Base-by-base conservation (phyloP, 2,888 invertebrate genomes). In the Acanthopleura granulata region DNA sequence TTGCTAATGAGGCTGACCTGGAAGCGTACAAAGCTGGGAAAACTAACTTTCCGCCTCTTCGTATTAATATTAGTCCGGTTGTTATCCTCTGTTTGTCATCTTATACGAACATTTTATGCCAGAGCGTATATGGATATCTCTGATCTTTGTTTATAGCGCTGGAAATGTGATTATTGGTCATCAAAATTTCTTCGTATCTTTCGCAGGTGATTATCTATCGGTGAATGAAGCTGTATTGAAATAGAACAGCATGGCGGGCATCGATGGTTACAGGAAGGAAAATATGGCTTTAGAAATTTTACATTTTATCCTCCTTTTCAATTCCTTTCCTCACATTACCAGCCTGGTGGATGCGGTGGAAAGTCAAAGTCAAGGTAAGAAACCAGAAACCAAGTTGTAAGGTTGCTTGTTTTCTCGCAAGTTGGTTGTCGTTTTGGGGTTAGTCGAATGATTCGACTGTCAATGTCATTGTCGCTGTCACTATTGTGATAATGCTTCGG, bases 341-440 rank as follows among this genome's bases (percentile, higher is more conserved):
- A 79, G 82, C 81, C 81, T 83, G 79, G 85, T 87, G 77, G 83
- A 86, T 83, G 88, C 87, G 79, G 86, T 88, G 79, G 89, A 90
- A 84, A 88, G 88, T 79, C 89, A 89, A 79, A 87, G 87, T 78
- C 89, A 90, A 88, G 90, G 90, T 90, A 87, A 81, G 83, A 77
- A 71, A 74, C 73, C 57, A 27, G 16, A 16, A 30, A 15, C 49
- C 14, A 49, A 14, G 22, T 22, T 22, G 29, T 29, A 51, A 62
- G 29, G 12, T 30, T 22, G 29, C 27, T 29, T 70, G 27, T 70
- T 29, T 70, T 12, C 3, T 40, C 40, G 9, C 40, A 6, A 9
- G 29, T 62, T 62, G 62, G 25, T 27, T 40, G 40, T 40, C 40
- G 9, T 40, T 9, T 40, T 40, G 3, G 3, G 40, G 40, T 40